Evolutionary conservation across 2,797 vertebrate species (phyloP), one percentile per base, ranked within the genome.

Genomic region (Chelonia mydas): DNA sequence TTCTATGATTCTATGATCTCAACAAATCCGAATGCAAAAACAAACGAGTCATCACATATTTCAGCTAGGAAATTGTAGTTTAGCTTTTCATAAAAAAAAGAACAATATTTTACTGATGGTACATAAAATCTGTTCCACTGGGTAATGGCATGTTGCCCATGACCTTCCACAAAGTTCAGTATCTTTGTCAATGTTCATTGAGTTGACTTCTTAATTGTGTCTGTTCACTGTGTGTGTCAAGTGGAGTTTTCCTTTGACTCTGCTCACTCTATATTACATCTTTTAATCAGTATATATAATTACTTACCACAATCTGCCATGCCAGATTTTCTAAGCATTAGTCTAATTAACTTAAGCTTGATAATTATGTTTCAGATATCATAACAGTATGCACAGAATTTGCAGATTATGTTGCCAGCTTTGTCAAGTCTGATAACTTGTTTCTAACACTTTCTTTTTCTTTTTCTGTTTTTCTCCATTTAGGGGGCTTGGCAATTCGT

Each of bases 301-400:
- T 98, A 98, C 97, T 98, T 98, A 97, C 97, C 93, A 94, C 98
- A 98, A 98, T 98, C 98, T 98, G 98, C 98, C 95, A 97, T 98
- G 96, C 97, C 98, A 98, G 98, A 98, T 98, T 98, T 98, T 98
- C 98, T 98, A 96, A 98, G 98, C 97, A 98, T 98, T 98, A 98
- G 98, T 98, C 97, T 98, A 98, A 99, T 99, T 99, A 98, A 98
- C 97, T 98, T 97, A 98, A 98, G 98, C 97, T 97, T 97, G 97
- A 98, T 98, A 98, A 98, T 98, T 98, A 98, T 80, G 96, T 96
- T 98, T 98, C 95, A 82, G 95, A 98, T 97, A 98, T 97, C 96
- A 97, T 84, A 98, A 97, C 93, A 89, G 90, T 85, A 94, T 0
- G 23, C 93, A 89, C 25, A 86, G 95, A 98, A 98, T 94, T 93